Percentiles rank a stretch among this genome's conserved stretches.
These are phyloP conservation scores for Bugulina stolonifera DNA, from an alignment of 2,888 invertebrate species.

Conservation along the genomic window DNA sequence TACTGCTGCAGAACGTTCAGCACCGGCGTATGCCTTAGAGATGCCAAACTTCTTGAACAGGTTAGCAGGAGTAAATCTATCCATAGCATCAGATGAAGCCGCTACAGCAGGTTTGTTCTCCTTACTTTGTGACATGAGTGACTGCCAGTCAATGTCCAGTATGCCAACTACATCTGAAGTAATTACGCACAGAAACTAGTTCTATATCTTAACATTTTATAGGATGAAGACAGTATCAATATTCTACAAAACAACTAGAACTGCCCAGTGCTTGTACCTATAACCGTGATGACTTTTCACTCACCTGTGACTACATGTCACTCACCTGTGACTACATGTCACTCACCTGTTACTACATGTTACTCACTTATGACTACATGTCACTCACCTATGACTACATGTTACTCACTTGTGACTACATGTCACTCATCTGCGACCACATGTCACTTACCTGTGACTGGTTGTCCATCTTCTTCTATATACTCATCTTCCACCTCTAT, in stretches of 20 bases:
- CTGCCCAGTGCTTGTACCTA: no score
- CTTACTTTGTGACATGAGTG: constrained; percentile 57
- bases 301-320: no score
- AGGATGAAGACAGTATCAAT: constrained; percentile 28
- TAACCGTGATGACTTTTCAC: no score
- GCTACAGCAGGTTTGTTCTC: constrained; percentile 34
- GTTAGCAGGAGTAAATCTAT: constrained; percentile 74
- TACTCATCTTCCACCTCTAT: background rate
- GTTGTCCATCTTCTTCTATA: background rate
- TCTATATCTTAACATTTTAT: no score
- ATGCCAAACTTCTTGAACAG: constrained; percentile 75
- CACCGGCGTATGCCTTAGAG: constrained; percentile 71
- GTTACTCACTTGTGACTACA: background rate
- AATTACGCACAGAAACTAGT: no score
- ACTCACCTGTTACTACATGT: background rate
- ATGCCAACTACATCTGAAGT: constrained; percentile 75
- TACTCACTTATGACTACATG: background rate
- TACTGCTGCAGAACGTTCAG: constrained; percentile 57
- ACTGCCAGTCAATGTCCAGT: constrained; percentile 92
- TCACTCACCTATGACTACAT: background rate
- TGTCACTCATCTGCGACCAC: background rate
- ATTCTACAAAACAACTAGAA: no score
- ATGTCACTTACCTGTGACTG: background rate
- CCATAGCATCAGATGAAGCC: constrained; percentile 61
- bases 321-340: no score